Evolutionary conservation across 2,888 invertebrate species (phyloP).

Genomic region (Leptinotarsa juncta): DNA sequence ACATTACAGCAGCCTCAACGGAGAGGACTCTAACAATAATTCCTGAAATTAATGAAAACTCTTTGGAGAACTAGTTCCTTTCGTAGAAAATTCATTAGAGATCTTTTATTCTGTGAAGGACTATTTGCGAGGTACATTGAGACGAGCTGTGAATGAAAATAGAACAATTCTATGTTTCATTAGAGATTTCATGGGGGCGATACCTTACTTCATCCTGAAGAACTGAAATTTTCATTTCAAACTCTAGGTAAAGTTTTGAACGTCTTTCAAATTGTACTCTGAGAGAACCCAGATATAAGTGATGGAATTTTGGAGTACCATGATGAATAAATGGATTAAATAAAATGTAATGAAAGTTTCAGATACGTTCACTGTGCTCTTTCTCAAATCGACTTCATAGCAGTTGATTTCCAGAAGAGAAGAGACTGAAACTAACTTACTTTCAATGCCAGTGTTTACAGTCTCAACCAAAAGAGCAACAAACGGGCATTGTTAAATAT

Average conservation of each 20-base stretch:
- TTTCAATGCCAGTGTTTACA: background rate
- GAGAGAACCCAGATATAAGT: no score
- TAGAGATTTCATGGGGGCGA: no score
- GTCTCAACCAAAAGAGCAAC: background rate
- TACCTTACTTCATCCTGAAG: no score
- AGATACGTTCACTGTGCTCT: background rate
- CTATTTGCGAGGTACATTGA: no score
- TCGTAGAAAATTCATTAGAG: background rate
- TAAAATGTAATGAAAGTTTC: no score
- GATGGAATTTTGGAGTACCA: no score
- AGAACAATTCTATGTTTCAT: no score
- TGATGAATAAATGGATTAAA: no score
- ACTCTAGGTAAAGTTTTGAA: no score
- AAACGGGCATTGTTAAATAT: conserved; percentile 34
- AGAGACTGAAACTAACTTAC: background rate
- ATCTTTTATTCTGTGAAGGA: background rate
- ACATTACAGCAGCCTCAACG: conserved; percentile 13
- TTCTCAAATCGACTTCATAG: background rate
- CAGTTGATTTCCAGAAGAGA: background rate
- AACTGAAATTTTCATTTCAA: no score
- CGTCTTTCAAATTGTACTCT: no score
- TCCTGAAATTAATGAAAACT: conserved; percentile 11
- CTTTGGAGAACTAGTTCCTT: background rate
- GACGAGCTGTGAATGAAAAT: no score
- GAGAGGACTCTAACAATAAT: background rate